phyloP scores from a whole-genome alignment of 2,113 vertebrate genomes.

The Piaya cayana region DNA sequence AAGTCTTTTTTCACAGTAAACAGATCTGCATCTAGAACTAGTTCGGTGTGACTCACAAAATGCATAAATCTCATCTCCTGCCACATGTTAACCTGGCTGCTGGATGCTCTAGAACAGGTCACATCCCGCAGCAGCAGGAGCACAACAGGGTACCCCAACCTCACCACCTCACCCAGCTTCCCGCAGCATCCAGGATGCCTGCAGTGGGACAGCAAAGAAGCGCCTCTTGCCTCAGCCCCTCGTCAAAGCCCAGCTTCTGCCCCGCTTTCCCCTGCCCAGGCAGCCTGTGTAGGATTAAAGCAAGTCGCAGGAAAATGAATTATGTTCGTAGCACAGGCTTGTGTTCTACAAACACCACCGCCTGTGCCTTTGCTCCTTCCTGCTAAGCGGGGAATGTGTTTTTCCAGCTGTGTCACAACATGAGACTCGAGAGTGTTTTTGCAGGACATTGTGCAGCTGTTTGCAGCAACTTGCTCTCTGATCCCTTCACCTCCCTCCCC shows the following conservation, averaged over 20 bases:
- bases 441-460: neutral
- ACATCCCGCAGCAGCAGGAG: neutral
- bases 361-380: neutral
- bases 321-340: neutral
- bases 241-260: neutral
- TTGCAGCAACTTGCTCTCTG: neutral
- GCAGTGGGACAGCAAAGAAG: neutral
- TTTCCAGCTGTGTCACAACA: neutral
- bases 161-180: neutral
- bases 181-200: fast-evolving
- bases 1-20: neutral
- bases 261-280: fast-evolving
- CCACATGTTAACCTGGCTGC: neutral
- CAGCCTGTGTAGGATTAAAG: fast-evolving
- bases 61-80: neutral
- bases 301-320: fast-evolving
- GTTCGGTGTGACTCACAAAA: neutral
- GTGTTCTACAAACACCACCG: fast-evolving
- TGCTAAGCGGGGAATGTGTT: neutral
- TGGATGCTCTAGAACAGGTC: fast-evolving
- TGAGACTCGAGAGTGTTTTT: fast-evolving
- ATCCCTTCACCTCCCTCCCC: neutral
- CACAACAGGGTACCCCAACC: neutral
- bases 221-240: neutral
- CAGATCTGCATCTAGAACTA: neutral